Evolutionary conservation across 1,140 invertebrate species (phyloP), one percentile per base, ranked within the genome.

Genomic region (Chironomus striatipennis): DNA sequence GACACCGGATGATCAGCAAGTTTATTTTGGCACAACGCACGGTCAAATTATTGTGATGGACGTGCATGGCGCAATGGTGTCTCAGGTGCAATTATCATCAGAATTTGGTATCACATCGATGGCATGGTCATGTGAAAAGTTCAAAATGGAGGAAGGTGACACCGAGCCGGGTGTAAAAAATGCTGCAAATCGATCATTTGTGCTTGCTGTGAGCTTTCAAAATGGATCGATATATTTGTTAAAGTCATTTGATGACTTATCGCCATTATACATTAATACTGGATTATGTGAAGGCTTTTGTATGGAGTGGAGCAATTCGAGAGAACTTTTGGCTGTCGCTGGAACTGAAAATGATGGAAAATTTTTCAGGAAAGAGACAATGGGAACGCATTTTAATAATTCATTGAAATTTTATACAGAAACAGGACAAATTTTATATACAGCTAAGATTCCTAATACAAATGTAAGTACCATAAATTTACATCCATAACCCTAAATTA

Each of bases 41-140:
- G 95, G 95, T 0, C 94, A 96, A 81, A 89, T 97, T 74, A 93
- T 98, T 74, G 95, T 98, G 42, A 97, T 98, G 92, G 95, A 97
- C 83, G 94, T 97, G 0, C 93, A 97, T 77, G 96, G 96, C 0
- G 92, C 93, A 15, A 96, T 97, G 91, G 91, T 98, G 18, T 94
- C 94, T 15, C 90, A 97, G 84, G 91, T 97, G 1, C 90, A 94
- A 79, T 80, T 98, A 0, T 86, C 88, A 73, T 85, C 86, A 20
- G 93, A 94, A 77, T 89, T 93, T 42, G 90, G 91, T 15, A 95
- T 98, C 76, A 90, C 89, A 6, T 89, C 90, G 42, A 96, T 98
- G 92, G 91, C 93, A 15, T 98, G 96, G 96, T 97, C 94, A 43
- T 97, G 95, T 81, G 95, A 97, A 81, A 98, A 97, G 80, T 98